Percentiles rank a stretch among this genome's conserved stretches.
phyloP scores from a whole-genome alignment of 2,888 invertebrate genomes.

The Tipula vernalis region DNA sequence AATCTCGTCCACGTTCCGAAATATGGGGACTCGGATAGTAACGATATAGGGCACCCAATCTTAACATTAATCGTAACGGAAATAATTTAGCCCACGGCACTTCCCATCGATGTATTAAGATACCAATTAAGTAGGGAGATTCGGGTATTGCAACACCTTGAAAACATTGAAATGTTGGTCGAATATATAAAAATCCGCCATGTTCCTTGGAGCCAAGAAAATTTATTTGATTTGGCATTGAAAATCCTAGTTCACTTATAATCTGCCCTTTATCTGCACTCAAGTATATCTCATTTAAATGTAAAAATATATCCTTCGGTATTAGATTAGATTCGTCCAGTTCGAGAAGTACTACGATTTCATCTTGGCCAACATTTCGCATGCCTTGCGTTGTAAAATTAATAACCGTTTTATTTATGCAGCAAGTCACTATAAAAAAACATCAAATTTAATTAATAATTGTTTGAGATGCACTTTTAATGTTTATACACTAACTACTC shows the following conservation, averaged over 20 bases:
- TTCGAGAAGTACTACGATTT: constrained; percentile 63
- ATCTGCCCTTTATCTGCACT: constrained; percentile 56
- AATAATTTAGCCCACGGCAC: constrained; percentile 57
- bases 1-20: constrained; percentile 60
- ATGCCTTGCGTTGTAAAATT: constrained; percentile 66
- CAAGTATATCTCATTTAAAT: constrained; percentile 58
- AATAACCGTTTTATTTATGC: constrained; percentile 59
- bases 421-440: constrained; percentile 51
- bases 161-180: constrained; percentile 69
- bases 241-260: constrained; percentile 56
- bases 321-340: constrained; percentile 46
- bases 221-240: constrained; percentile 37
- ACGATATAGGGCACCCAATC: constrained; percentile 72
- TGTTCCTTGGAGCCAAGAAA: constrained; percentile 59
- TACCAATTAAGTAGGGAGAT: constrained; percentile 61
- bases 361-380: constrained; percentile 70
- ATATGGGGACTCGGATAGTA: constrained; percentile 78
- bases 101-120: constrained; percentile 58
- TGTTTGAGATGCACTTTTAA: too few relatives aligned
- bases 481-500: constrained; percentile 45
- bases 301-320: constrained; percentile 62
- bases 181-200: constrained; percentile 70
- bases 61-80: constrained; percentile 56
- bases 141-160: constrained; percentile 60
- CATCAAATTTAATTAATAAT: too few relatives aligned